Evolutionary conservation across 2,113 vertebrate genomes (phyloP).

Genomic region (Butastur rufipennis): DNA sequence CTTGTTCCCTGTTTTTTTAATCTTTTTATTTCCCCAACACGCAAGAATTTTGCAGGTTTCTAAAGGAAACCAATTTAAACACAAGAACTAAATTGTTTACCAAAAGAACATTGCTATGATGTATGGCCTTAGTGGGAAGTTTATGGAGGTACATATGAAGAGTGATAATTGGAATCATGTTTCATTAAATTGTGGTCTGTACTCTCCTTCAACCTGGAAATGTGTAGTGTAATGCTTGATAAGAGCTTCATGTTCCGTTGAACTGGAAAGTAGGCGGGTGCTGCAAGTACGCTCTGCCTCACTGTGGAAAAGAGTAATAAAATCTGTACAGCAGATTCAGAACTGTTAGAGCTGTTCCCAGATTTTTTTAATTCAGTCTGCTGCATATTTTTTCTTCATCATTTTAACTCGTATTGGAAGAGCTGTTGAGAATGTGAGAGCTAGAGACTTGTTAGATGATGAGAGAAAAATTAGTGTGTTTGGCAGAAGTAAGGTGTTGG

Average conservation of each 20-base stretch:
- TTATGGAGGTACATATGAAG: background rate
- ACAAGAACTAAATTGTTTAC: background rate
- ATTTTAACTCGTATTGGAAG: background rate
- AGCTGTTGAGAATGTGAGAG: background rate
- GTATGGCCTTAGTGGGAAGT: background rate
- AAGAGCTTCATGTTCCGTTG: conserved; percentile 21
- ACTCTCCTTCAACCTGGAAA: background rate
- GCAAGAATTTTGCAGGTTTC: background rate
- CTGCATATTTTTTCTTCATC: conserved; percentile 10
- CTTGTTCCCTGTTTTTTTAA: background rate
- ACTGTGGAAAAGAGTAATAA: background rate
- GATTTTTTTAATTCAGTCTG: background rate
- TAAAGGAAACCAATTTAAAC: background rate
- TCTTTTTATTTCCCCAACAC: background rate
- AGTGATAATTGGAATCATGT: background rate
- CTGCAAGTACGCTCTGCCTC: background rate
- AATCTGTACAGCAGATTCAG: background rate
- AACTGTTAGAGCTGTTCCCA: background rate
- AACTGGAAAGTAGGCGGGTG: background rate
- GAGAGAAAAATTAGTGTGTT: background rate
- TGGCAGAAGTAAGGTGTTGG: background rate
- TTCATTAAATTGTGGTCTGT: background rate
- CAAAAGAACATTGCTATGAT: background rate
- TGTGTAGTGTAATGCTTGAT: background rate
- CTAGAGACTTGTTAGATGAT: background rate